A percentile compares a stretch with the other conserved stretches of the same genome.
Evolutionary conservation across 2,888 invertebrate genomes (phyloP).

Genomic region (Agrotis exclamationis): DNA sequence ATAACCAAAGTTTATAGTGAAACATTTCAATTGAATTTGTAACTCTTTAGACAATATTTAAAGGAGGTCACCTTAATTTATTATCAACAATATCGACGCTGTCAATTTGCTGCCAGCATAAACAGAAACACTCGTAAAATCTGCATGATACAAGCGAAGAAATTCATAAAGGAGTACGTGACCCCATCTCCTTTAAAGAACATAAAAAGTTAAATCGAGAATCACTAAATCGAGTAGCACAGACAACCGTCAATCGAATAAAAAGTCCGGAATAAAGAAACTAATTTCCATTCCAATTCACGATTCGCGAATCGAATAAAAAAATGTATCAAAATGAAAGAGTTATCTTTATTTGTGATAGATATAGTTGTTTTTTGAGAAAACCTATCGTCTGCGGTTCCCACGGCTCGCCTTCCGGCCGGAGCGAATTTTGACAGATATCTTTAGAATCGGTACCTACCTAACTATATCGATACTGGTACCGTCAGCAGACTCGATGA

Average conservation of each 20-base stretch:
- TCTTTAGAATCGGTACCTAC: constrained; percentile 81
- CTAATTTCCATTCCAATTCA: constrained; percentile 65
- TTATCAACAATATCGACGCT: constrained; percentile 43
- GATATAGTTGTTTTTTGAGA: constrained; percentile 88
- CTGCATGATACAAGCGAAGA: constrained; percentile 25
- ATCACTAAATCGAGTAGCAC: constrained; percentile 26
- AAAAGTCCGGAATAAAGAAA: constrained; percentile 53
- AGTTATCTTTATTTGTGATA: constrained; percentile 80
- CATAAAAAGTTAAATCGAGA: constrained; percentile 33
- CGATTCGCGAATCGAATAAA: constrained; percentile 70
- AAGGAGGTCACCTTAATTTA: constrained; percentile 64
- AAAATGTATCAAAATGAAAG: constrained; percentile 73
- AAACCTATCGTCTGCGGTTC: constrained; percentile 84
- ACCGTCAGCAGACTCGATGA: constrained; percentile 77
- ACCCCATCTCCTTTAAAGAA: constrained; percentile 23
- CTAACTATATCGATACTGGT: constrained; percentile 70
- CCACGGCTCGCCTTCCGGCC: constrained; percentile 89
- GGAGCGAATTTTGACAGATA: constrained; percentile 91
- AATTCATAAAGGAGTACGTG: constrained; percentile 34
- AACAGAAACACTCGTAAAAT: constrained; percentile 55
- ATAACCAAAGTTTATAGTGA: constrained; percentile 20
- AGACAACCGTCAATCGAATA: constrained; percentile 38
- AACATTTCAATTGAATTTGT: constrained; percentile 45
- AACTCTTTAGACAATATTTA: constrained; percentile 37
- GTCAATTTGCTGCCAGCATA: constrained; percentile 53